Conservation (phyloP, 2,797 vertebrate species). For the Ataeniobius toweri region DNA sequence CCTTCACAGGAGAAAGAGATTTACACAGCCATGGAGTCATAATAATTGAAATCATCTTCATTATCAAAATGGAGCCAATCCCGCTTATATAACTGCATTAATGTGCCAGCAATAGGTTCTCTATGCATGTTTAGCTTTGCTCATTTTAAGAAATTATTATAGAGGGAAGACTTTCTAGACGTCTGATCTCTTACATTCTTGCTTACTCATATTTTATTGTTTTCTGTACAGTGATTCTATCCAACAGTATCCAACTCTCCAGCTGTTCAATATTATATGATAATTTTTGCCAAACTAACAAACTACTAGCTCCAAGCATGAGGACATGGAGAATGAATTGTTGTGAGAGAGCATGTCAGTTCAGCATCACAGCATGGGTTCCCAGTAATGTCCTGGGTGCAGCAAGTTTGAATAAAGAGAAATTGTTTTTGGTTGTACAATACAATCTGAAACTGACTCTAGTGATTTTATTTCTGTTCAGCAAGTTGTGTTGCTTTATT, state of each 20-base stretch:
- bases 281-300: slow-evolving; percentile 26
- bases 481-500: background rate
- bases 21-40: background rate
- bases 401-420: slow-evolving; percentile 20
- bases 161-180: background rate
- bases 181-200: background rate
- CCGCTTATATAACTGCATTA: background rate
- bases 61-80: background rate
- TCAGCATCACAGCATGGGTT: slow-evolving; percentile 16
- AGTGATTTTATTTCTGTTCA: background rate
- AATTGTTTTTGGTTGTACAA: slow-evolving; percentile 7
- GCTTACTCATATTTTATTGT: background rate
- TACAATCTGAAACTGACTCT: slow-evolving; percentile 11
- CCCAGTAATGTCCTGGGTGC: slow-evolving; percentile 22
- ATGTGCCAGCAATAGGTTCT: background rate
- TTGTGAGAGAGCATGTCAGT: slow-evolving; percentile 18
- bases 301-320: slow-evolving; percentile 20
- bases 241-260: slow-evolving; percentile 14
- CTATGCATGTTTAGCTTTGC: background rate
- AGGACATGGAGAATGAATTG: slow-evolving; percentile 31
- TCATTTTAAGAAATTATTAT: background rate
- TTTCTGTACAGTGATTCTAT: slow-evolving; percentile 11
- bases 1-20: background rate
- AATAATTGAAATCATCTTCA: background rate
- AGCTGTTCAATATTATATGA: slow-evolving; percentile 45